Conservation (phyloP, 1,140 invertebrate genomes). For the Lepidostoma basale region DNA sequence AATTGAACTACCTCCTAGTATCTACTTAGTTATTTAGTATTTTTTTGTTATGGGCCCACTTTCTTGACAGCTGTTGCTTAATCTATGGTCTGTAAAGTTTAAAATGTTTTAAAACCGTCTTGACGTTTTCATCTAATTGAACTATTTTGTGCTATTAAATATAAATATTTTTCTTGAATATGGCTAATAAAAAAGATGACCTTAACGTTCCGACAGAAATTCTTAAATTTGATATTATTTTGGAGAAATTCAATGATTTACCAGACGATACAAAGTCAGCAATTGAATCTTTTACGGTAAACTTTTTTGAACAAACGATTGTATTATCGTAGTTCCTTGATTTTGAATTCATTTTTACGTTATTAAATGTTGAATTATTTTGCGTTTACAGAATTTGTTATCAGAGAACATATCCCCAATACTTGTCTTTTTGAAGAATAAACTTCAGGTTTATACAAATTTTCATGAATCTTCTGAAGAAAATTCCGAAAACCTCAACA, state of each 20-base stretch:
- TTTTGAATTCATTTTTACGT: not conserved
- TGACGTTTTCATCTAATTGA: not conserved
- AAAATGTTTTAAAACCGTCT: not conserved
- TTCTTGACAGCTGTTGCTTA: too few relatives aligned
- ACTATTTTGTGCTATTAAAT: not conserved
- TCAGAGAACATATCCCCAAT: constrained; percentile 17
- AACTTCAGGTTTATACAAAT: not conserved
- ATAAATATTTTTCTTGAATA: not conserved
- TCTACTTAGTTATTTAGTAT: too few relatives aligned
- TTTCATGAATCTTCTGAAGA: not conserved
- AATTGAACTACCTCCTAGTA: too few relatives aligned
- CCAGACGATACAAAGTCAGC: constrained; percentile 8
- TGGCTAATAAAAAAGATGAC: not conserved
- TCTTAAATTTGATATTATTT: not conserved
- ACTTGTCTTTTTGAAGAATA: constrained; percentile 1
- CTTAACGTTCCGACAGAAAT: not conserved
- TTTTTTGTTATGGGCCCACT: too few relatives aligned
- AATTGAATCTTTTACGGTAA: constrained; percentile 20
- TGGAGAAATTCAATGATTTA: not conserved
- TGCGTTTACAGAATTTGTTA: constrained; percentile 15
- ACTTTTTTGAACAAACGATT: not conserved
- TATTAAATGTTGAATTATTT: not conserved
- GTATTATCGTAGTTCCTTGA: not conserved
- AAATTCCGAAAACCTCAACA: not conserved
- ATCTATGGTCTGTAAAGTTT: too few relatives aligned